These are phyloP conservation scores for Megaptera novaeangliae DNA, from an alignment of 2,113 vertebrate species.

Conservation along the genomic window DNA sequence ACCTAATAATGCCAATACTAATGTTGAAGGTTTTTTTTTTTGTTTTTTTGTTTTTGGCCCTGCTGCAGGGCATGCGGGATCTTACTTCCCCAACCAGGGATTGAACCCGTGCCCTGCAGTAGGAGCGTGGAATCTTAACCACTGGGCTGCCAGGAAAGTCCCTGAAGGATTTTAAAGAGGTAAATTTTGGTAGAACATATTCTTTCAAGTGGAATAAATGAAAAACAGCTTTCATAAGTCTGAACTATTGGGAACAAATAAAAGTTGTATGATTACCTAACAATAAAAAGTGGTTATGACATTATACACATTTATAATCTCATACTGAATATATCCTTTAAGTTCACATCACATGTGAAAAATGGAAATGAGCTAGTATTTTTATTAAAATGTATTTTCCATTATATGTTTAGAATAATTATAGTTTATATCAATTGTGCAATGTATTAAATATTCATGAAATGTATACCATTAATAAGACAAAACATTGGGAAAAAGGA, in stretches of 20 bases:
- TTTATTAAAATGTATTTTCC: background rate
- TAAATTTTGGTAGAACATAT: background rate
- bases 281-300: background rate
- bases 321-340: background rate
- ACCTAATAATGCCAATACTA: background rate
- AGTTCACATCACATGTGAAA: background rate
- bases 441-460: background rate
- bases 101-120: background rate
- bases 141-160: background rate
- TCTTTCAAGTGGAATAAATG: background rate
- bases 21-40: background rate
- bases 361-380: background rate
- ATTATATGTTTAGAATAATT: background rate
- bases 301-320: background rate
- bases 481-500: background rate
- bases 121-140: background rate
- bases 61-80: too few relatives aligned
- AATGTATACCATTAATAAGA: background rate
- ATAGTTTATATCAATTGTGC: background rate
- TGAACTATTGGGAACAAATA: background rate
- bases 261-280: background rate
- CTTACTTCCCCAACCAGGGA: background rate
- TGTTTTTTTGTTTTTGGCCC: background rate
- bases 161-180: background rate
- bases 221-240: background rate